Evolutionary conservation across 2,113 vertebrate species (phyloP).

Genomic region (Tor tambroides): DNA sequence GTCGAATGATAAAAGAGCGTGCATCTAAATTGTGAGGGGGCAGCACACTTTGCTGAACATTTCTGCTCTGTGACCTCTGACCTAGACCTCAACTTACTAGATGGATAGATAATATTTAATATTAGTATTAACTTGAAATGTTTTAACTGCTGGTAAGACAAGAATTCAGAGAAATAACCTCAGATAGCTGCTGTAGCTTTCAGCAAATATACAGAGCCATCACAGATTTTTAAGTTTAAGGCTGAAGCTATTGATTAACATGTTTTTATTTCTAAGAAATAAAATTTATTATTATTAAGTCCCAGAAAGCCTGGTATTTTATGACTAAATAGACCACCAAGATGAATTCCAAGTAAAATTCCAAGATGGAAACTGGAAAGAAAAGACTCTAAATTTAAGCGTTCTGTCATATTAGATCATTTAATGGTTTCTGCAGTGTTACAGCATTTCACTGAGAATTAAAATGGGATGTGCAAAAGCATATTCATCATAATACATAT

Average conservation of each 20-base stretch:
- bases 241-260: not conserved
- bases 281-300: not conserved
- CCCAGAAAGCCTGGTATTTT: slow-evolving; percentile 15
- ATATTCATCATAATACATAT: not conserved
- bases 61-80: not conserved
- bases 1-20: not conserved
- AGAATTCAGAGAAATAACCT: not conserved
- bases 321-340: slow-evolving; percentile 40
- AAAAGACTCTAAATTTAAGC: not conserved
- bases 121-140: not conserved
- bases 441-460: not conserved
- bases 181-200: not conserved
- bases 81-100: not conserved
- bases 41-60: not conserved
- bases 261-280: not conserved
- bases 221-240: not conserved
- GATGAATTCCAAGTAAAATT: slow-evolving; percentile 13
- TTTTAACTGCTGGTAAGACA: not conserved
- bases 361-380: slow-evolving; percentile 26
- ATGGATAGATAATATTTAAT: not conserved
- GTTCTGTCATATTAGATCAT: not conserved
- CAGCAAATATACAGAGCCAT: not conserved
- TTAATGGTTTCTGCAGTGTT: slow-evolving; percentile 4
- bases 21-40: not conserved
- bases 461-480: not conserved